These are phyloP conservation scores for Amphipyra berbera DNA, from an alignment of 2,888 invertebrate genomes.

Conservation along the genomic window DNA sequence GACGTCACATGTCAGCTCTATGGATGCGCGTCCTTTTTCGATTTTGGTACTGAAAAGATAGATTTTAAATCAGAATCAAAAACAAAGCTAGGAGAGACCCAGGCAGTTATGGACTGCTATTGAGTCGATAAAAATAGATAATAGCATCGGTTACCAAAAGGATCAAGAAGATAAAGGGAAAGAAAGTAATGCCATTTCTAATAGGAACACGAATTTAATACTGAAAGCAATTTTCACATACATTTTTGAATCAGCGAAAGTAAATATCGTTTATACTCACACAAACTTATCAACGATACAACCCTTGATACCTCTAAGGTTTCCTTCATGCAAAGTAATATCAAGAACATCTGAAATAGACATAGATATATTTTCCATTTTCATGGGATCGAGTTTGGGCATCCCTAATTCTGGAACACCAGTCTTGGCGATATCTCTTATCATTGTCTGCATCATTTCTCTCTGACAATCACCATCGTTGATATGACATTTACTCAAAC, in stretches of 20 bases:
- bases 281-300: conserved; percentile 55
- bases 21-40: conserved; percentile 49
- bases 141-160: too few species aligned
- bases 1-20: conserved; percentile 67
- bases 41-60: conserved; percentile 61
- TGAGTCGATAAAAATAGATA: too few species aligned
- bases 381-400: conserved; percentile 67
- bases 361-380: conserved; percentile 54
- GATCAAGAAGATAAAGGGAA: too few species aligned
- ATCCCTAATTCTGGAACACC: conserved; percentile 67
- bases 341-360: conserved; percentile 58
- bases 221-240: too few species aligned
- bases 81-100: not conserved
- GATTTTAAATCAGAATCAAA: not conserved
- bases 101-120: too few species aligned
- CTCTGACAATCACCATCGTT: conserved; percentile 63
- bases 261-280: conserved; percentile 43
- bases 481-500: conserved; percentile 65
- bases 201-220: too few species aligned
- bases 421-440: conserved; percentile 52
- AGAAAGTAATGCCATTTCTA: too few species aligned
- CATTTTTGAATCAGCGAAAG: too few species aligned
- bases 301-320: conserved; percentile 62
- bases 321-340: conserved; percentile 66
- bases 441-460: conserved; percentile 48